These are phyloP conservation scores for Australoheros facetus DNA, from an alignment of 2,797 vertebrate genomes.

Conservation along the genomic window DNA sequence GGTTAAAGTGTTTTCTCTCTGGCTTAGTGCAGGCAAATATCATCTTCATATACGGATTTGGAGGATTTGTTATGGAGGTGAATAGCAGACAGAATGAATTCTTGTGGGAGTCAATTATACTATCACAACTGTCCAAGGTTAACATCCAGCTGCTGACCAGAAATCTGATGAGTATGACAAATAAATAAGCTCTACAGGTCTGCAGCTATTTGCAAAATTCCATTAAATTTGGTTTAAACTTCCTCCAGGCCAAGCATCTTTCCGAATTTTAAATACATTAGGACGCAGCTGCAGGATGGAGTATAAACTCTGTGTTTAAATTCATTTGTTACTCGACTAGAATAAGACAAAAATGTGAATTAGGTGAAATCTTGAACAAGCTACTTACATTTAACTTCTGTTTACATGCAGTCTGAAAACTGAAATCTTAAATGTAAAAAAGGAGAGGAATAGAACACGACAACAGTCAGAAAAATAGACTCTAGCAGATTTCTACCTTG, in stretches of 20 bases:
- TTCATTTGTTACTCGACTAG: background rate
- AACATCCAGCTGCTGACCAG: background rate
- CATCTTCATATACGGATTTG: constrained; percentile 7
- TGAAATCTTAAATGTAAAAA: background rate
- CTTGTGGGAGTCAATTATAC: background rate
- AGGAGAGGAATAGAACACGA: background rate
- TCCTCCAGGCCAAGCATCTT: background rate
- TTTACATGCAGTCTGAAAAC: background rate
- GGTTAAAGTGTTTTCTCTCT: background rate
- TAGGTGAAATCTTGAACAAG: background rate
- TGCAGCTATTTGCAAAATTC: too few relatives aligned
- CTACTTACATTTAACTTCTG: background rate
- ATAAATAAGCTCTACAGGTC: background rate
- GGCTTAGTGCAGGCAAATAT: background rate
- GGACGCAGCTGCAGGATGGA: background rate
- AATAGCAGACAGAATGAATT: background rate
- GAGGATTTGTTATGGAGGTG: background rate
- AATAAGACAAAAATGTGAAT: background rate
- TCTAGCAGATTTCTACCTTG: background rate
- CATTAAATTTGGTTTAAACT: background rate
- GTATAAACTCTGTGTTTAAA: background rate
- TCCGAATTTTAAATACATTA: background rate
- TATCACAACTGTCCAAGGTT: background rate
- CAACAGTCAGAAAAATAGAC: background rate
- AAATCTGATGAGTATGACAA: background rate